Evolutionary conservation across 1,140 invertebrate species (phyloP).

Genomic region (Grapholita molesta): DNA sequence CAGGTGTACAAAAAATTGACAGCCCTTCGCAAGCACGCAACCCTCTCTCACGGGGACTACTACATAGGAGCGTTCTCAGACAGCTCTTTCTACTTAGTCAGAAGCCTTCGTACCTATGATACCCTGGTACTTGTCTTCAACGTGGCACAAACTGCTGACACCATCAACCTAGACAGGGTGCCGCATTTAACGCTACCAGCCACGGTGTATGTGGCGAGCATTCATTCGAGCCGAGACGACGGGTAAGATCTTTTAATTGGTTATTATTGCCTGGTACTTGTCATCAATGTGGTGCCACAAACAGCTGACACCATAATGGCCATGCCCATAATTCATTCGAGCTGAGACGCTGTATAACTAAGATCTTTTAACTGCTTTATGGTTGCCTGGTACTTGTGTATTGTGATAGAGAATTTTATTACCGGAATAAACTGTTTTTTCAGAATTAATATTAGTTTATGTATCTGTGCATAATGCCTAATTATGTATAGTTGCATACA

Average conservation of each 20-base stretch:
- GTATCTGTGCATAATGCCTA: too few relatives aligned
- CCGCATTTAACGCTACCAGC: slow-evolving; percentile 45
- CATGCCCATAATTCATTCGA: too few relatives aligned
- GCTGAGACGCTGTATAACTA: too few relatives aligned
- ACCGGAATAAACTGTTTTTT: too few relatives aligned
- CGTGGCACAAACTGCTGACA: slow-evolving; percentile 47
- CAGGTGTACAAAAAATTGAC: slow-evolving; percentile 65
- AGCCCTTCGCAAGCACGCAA: slow-evolving; percentile 44
- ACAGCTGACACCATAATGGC: too few relatives aligned
- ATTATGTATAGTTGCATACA: too few relatives aligned
- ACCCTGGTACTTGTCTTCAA: slow-evolving; percentile 65
- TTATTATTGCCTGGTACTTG: not conserved
- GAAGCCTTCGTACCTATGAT: slow-evolving; percentile 48
- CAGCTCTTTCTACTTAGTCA: slow-evolving; percentile 44
- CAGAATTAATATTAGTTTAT: too few relatives aligned
- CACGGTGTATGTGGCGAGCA: slow-evolving; percentile 54
- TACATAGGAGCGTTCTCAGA: slow-evolving; percentile 54
- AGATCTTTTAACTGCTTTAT: too few relatives aligned
- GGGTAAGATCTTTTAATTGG: slow-evolving; percentile 46
- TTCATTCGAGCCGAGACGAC: slow-evolving; percentile 43
- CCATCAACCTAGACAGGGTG: slow-evolving; percentile 39
- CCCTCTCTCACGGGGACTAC: slow-evolving; percentile 60
- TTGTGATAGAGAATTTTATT: too few relatives aligned
- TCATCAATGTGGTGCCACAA: too few relatives aligned
- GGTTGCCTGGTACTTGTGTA: too few relatives aligned